Evolutionary conservation across 1,140 invertebrate species (phyloP), one percentile per base, ranked within the genome.

Genomic region (Drosophila simulans): DNA sequence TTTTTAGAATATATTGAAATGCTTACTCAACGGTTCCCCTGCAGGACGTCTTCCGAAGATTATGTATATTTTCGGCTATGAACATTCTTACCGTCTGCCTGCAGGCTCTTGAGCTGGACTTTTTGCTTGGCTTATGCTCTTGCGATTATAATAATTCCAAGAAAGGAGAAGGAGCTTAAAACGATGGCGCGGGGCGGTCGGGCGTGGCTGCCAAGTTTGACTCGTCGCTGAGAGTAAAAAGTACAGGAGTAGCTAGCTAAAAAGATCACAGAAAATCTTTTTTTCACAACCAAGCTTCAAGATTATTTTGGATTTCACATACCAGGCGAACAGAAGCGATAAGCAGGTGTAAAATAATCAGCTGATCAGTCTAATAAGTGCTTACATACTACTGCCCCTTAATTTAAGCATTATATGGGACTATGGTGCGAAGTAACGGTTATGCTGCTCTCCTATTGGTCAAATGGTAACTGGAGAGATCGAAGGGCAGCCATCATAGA

Each of bases 71-170:
- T 73, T 75, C 40, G 58, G 48, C 43, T 75, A 73, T 69, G 58
- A 43, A 65, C 60, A 76, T 74, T 65, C 72, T 55, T 31, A 74
- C 51, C 46, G 68, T 69, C 55, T 8, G 49, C 2, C 0, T 22
- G 20, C 2, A 34, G 57, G 13, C 37, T 73, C 34, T 37, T 57
- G 20, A 22, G 20, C 20, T 22, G 20, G 20, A 22, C 82, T 85
- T 86, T 86, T 75, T 81, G 76, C 85, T 84, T 84, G 81, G 77
- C 81, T 84, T 84, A 80, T 51, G 72, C 59, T 71, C 72, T 66
- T 71, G 76, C 81, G 81, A 85, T 84, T 84, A 85, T 85, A 85
- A 77, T 85, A 81, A 85, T 85, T 80, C 78, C 63, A 66, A 68
- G 75, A 43, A 70, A 70, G 20, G 20, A 58, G 59, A 51, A 49